Evolutionary conservation across 2,797 vertebrate species (phyloP).

Genomic region (Darevskia mixta): DNA sequence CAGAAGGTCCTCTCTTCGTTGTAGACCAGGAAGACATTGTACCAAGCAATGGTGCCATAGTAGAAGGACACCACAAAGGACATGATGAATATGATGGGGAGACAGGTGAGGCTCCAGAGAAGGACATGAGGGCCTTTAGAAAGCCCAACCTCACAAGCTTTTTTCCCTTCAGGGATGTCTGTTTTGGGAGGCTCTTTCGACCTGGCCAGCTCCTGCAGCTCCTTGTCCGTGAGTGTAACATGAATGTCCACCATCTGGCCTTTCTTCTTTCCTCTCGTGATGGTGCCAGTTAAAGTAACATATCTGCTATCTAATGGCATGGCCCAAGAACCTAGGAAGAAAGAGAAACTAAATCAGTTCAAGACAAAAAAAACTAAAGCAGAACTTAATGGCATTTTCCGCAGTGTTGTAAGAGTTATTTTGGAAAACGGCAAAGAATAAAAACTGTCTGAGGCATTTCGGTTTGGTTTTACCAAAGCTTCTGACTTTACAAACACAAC

Average conservation of each 20-base stretch:
- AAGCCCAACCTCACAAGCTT: conserved; percentile 83
- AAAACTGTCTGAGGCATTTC: not conserved
- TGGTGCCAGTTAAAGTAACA: conserved; percentile 97
- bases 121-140: conserved; percentile 92
- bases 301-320: conserved; percentile 93
- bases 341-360: conserved; percentile 48
- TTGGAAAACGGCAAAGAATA: not conserved
- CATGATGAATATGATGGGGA: conserved; percentile 91
- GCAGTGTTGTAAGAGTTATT: not conserved
- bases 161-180: conserved; percentile 77
- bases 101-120: conserved; percentile 93
- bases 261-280: conserved; percentile 98
- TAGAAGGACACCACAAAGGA: conserved; percentile 98
- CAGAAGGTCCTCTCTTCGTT: conserved; percentile 99
- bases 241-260: conserved; percentile 99
- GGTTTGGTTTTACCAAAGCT: not conserved
- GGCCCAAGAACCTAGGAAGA: conserved; percentile 86
- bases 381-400: conserved; percentile 28
- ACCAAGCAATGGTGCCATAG: conserved; percentile 99
- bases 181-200: conserved; percentile 87
- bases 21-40: conserved; percentile 98
- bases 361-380: not conserved
- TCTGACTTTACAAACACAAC: not conserved
- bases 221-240: conserved; percentile 92
- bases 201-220: conserved; percentile 91